Evolutionary conservation across 2,888 invertebrate genomes (phyloP).

Genomic region (Allygus modestus): DNA sequence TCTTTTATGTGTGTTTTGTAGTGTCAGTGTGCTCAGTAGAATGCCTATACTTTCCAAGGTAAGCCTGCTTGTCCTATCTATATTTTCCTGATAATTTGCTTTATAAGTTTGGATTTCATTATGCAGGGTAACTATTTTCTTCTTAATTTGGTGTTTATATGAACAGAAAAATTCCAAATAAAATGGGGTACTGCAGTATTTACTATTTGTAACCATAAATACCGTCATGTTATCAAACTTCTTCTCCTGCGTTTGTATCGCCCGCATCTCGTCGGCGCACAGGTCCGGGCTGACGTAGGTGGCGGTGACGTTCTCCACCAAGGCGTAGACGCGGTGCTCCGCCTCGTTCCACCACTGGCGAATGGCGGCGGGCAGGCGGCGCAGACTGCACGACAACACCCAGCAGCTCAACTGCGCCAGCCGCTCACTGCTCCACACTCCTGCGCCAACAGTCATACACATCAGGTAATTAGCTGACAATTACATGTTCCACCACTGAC

Average conservation of each 20-base stretch:
- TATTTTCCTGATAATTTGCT: too few species aligned
- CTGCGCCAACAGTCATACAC: conserved; percentile 53
- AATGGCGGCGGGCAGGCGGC: conserved; percentile 84
- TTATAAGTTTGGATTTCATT: too few species aligned
- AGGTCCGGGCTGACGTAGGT: conserved; percentile 83
- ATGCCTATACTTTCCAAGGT: too few species aligned
- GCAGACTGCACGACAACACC: conserved; percentile 81
- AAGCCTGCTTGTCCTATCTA: too few species aligned
- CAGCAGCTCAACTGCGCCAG: conserved; percentile 80
- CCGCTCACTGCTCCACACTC: conserved; percentile 73
- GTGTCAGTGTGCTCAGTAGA: too few species aligned
- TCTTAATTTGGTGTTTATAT: too few species aligned
- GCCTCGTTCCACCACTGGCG: conserved; percentile 87
- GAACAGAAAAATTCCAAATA: too few species aligned
- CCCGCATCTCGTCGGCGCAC: conserved; percentile 81
- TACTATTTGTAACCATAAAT: too few species aligned
- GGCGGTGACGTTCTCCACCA: conserved; percentile 83
- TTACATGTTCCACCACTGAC: conserved; percentile 73
- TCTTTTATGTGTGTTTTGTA: too few species aligned
- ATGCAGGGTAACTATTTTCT: too few species aligned
- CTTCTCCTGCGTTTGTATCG: conserved; percentile 77
- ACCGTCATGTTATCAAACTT: conserved; percentile 79
- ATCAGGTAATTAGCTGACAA: neutral
- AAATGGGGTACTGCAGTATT: too few species aligned
- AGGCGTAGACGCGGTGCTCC: conserved; percentile 81